Conservation (phyloP, 1,140 invertebrate species). For the Stegodyphus mimosarum region DNA sequence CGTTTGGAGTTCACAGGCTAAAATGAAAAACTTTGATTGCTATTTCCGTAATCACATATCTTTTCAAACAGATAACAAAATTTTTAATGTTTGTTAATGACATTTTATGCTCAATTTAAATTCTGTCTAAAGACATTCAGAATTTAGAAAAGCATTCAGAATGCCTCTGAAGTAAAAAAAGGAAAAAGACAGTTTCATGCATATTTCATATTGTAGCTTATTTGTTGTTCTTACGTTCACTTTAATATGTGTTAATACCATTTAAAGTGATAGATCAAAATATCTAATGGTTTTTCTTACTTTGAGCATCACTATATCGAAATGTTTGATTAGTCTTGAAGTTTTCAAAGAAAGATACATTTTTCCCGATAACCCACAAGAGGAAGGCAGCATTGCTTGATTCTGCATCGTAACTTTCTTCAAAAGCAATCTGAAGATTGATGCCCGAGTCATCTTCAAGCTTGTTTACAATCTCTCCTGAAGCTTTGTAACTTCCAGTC, state of each 20-base stretch:
- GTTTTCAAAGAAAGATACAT: constrained; percentile 39
- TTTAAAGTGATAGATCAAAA: neutral
- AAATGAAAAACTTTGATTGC: neutral
- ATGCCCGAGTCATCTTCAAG: neutral
- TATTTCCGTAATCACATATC: too few species aligned
- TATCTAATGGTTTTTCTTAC: neutral
- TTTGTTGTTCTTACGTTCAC: neutral
- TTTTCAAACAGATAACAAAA: too few species aligned
- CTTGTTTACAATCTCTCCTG: constrained; percentile 24
- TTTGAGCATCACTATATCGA: neutral
- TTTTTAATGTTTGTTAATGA: too few species aligned
- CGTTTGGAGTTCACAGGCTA: neutral
- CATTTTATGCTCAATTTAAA: too few species aligned
- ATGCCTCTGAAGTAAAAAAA: too few species aligned
- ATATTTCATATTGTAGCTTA: neutral
- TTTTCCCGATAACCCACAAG: constrained; percentile 15
- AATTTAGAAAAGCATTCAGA: too few species aligned
- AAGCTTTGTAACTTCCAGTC: constrained; percentile 27
- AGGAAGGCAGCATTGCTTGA: constrained; percentile 25
- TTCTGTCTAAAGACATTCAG: too few species aligned
- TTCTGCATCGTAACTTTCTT: constrained; percentile 22
- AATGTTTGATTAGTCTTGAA: constrained; percentile 37
- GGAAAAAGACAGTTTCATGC: too few species aligned
- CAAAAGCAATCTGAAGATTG: constrained; percentile 17
- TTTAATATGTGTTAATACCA: neutral